Conservation (phyloP, 37 sponge, comb jelly and placozoan species). For the Lycopodina hypogea region DNA sequence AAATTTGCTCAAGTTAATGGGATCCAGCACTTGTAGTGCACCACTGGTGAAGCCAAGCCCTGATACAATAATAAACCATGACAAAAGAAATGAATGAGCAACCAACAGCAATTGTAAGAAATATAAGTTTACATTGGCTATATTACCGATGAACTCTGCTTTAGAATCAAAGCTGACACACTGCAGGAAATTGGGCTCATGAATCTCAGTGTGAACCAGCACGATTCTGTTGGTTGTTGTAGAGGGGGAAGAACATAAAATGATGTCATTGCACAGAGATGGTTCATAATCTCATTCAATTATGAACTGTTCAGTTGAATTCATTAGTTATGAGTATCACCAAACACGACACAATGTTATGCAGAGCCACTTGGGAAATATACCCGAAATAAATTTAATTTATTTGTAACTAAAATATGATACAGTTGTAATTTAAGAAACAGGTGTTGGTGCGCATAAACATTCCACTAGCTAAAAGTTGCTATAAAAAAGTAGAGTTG, state of each 20-base stretch:
- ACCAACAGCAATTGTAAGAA: slow-evolving; percentile 6
- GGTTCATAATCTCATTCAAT: neutral
- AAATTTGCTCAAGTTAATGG: slow-evolving; percentile 70
- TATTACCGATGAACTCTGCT: slow-evolving; percentile 66
- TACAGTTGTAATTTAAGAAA: too few relatives aligned
- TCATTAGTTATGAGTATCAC: too few relatives aligned
- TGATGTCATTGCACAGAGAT: neutral
- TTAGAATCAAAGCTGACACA: slow-evolving; percentile 73
- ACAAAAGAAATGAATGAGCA: neutral
- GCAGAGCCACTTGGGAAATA: too few relatives aligned
- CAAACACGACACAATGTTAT: too few relatives aligned
- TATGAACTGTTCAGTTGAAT: too few relatives aligned
- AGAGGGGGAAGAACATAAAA: neutral
- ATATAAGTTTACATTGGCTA: neutral
- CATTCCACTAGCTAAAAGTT: too few relatives aligned
- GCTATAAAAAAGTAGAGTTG: too few relatives aligned
- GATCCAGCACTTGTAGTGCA: slow-evolving; percentile 67
- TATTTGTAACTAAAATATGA: too few relatives aligned
- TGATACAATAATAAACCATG: neutral
- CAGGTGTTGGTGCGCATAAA: too few relatives aligned
- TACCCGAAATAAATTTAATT: too few relatives aligned
- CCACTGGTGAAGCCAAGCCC: slow-evolving; percentile 93
- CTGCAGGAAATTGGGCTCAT: slow-evolving; percentile 57
- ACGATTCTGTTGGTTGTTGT: slow-evolving; percentile 49
- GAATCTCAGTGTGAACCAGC: slow-evolving; percentile 47